Conservation (phyloP, 1,140 invertebrate genomes). For the Drosophila lini region DNA sequence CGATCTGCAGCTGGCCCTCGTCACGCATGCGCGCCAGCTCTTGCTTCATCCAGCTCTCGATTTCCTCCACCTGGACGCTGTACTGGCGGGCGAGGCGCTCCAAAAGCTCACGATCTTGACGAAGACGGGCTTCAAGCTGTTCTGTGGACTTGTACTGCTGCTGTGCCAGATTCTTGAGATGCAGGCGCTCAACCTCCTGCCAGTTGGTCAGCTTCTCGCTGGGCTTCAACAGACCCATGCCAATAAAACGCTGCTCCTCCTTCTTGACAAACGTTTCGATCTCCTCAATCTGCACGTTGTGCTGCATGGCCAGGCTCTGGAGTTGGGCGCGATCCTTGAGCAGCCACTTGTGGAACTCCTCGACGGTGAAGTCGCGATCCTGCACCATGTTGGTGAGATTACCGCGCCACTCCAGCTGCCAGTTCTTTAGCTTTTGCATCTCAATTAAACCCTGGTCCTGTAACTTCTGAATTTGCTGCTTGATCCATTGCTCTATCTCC, state of each 20-base stretch:
- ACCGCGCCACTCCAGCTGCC: constrained; percentile 80
- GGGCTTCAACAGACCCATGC: constrained; percentile 78
- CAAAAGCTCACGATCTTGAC: constrained; percentile 73
- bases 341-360: constrained; percentile 82
- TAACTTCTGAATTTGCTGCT: constrained; percentile 72
- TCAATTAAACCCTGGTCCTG: constrained; percentile 72
- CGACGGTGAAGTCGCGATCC: constrained; percentile 78
- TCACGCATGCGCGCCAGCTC: constrained; percentile 77
- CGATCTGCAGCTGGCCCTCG: constrained; percentile 79
- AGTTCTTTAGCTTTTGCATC: constrained; percentile 76
- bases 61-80: constrained; percentile 79
- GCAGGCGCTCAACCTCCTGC: constrained; percentile 78
- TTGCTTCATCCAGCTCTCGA: constrained; percentile 80
- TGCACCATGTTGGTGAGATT: constrained; percentile 80
- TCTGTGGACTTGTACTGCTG: constrained; percentile 80
- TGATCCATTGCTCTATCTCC: constrained; percentile 81
- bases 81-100: constrained; percentile 73
- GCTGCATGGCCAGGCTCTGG: constrained; percentile 76
- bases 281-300: constrained; percentile 81
- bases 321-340: constrained; percentile 73
- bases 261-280: constrained; percentile 81
- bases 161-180: constrained; percentile 73
- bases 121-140: constrained; percentile 73
- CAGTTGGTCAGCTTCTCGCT: constrained; percentile 80
- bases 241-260: constrained; percentile 78